Evolutionary conservation across 2,113 vertebrate genomes (phyloP).

Genomic region (Siphamia tubifer): DNA sequence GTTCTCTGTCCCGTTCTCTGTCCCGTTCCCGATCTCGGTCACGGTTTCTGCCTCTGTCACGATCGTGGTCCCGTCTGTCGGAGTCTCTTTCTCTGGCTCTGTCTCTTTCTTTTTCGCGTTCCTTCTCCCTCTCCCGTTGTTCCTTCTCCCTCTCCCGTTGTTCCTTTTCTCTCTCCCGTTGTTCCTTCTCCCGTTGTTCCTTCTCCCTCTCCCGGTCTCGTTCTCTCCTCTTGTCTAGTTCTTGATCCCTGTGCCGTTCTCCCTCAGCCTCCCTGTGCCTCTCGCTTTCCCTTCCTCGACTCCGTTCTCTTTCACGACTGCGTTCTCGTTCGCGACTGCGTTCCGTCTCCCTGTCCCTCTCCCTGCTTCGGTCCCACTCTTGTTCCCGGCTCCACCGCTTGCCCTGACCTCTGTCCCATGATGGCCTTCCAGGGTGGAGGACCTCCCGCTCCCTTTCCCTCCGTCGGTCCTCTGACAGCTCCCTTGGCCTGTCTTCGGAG

Average conservation of each 20-base stretch:
- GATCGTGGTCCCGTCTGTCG: not conserved
- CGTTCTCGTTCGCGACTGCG: constrained; percentile 48
- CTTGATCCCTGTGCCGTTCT: constrained; percentile 50
- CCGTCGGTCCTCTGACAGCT: constrained; percentile 84
- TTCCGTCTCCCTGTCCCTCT: constrained; percentile 64
- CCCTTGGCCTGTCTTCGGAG: constrained; percentile 80
- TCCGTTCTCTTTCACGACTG: constrained; percentile 37
- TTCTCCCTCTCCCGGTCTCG: constrained; percentile 38
- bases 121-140: constrained; percentile 5
- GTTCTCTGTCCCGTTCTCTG: constrained; percentile 75
- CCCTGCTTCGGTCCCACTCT: constrained; percentile 77
- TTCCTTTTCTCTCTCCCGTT: constrained; percentile 40
- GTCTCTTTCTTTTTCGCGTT: constrained; percentile 35
- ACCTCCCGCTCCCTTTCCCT: constrained; percentile 79
- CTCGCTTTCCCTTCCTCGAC: constrained; percentile 34
- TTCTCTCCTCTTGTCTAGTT: constrained; percentile 43
- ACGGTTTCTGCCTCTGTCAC: constrained; percentile 22
- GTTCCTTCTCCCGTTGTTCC: too few relatives aligned
- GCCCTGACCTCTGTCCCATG: constrained; percentile 81
- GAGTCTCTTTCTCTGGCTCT: constrained; percentile 21
- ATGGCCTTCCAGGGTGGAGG: constrained; percentile 49
- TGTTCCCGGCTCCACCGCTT: constrained; percentile 80
- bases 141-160: constrained; percentile 42
- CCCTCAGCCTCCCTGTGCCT: constrained; percentile 66
- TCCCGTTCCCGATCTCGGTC: constrained; percentile 40